Evolutionary conservation across 2,797 vertebrate species (phyloP), one percentile per base, ranked within the genome.

Genomic region (Ibycter americanus): DNA sequence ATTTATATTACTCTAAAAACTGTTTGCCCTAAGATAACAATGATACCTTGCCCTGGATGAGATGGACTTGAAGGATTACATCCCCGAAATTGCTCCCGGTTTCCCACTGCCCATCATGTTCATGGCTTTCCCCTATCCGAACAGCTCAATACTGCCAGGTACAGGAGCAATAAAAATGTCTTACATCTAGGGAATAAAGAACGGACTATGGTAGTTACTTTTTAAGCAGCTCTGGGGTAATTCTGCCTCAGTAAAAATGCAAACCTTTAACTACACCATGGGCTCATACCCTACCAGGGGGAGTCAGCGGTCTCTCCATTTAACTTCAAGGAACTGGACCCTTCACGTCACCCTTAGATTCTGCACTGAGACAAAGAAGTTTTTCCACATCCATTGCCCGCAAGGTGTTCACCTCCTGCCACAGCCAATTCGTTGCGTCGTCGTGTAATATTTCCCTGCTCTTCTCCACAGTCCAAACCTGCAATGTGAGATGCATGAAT

Each of bases 401-500:
- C 1, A 49, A 34, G 38, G 6, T 17, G 47, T 10, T 66, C 36
- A 11, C 29, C 49, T 58, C 79, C 38, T 17, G 18, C 12, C n/a
- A 8, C 17, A 4, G 7, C 6, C 17, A 17, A 2, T 7, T 23
- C 15, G 4, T 56, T 16, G 51, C 40, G 10, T 32, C 8, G 1
- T 27, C 5, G 3, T 26, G 29, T 87, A 22, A 77, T 6, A 12
- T 36, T 32, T 52, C 26, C 67, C 19, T 63, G 18, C 32, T 83
- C 47, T 61, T 38, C n/a, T 82, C 71, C 62, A 9, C 94, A 99
- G 99, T 98, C 91, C 98, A 99, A 82, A 99, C 98, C 86, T 99
- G 99, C 96, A 99, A 98, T 0, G 97, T 99, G 94, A 98, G 98
- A 73, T 99, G 99, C 88, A 98, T 99, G 99, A 99, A 99, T 0